These are phyloP conservation scores for Pionites leucogaster DNA, from an alignment of 2,113 vertebrate genomes.

Conservation along the genomic window DNA sequence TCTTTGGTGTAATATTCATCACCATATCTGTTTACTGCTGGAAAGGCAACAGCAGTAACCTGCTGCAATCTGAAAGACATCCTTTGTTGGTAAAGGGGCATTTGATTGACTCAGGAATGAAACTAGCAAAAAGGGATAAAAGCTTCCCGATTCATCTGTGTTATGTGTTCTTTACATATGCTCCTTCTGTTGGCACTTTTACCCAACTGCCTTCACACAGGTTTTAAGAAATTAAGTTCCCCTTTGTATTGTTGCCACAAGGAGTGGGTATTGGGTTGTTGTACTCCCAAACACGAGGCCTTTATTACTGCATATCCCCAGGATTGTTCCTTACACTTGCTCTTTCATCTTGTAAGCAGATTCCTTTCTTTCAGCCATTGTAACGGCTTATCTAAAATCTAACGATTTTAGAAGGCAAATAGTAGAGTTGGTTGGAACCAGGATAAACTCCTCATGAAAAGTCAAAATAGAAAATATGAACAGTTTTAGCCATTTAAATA, in stretches of 20 bases:
- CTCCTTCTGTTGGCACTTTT: neutral
- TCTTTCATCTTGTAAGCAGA: neutral
- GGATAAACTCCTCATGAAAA: neutral
- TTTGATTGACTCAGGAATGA: neutral
- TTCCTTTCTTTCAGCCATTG: neutral
- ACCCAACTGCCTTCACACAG: neutral
- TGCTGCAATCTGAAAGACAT: neutral
- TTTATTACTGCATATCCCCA: neutral
- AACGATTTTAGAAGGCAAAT: neutral
- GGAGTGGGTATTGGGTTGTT: neutral
- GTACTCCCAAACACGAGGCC: neutral
- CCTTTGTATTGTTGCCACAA: neutral
- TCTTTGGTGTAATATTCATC: neutral
- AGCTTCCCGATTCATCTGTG: neutral
- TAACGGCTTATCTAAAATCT: neutral
- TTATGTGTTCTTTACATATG: neutral
- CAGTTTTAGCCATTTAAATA: neutral
- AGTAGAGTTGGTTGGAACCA: neutral
- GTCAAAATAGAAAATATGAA: neutral
- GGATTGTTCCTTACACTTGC: accelerated
- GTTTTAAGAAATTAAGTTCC: neutral
- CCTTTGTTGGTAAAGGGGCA: neutral
- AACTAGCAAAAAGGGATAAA: neutral
- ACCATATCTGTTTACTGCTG: neutral
- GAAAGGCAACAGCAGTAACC: neutral